These are phyloP conservation scores for Phortica variegata DNA, from an alignment of 1,140 invertebrate species.

Conservation along the genomic window DNA sequence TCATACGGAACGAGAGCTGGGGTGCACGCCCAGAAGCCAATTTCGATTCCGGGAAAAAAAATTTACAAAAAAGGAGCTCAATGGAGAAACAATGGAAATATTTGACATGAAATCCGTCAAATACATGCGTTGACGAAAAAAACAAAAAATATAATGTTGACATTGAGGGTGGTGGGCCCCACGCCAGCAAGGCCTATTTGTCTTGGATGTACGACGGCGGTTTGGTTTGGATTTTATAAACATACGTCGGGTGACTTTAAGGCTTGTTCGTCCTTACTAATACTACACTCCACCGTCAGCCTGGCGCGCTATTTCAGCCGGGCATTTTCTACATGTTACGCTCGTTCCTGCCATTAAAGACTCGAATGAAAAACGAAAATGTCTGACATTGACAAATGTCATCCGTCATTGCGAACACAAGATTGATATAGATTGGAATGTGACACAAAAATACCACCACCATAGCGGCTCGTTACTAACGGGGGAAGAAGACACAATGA, in stretches of 20 bases:
- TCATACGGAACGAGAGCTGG: constrained; percentile 7
- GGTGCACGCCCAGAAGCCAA: constrained; percentile 31
- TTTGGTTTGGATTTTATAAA: constrained; percentile 3
- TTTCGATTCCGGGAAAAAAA: constrained; percentile 46
- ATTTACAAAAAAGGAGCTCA: constrained; percentile 40
- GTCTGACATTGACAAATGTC: constrained; percentile 58
- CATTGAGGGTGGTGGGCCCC: no score
- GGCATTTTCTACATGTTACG: constrained; percentile 1
- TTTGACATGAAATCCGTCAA: constrained; percentile 52
- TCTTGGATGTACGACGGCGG: constrained; percentile 11
- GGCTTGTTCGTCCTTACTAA: constrained; percentile 7
- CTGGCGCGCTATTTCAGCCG: neutral
- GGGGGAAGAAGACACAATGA: constrained; percentile 25
- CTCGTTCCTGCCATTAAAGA: constrained; percentile 42
- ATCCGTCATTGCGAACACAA: constrained; percentile 58
- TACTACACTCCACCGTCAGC: constrained; percentile 7
- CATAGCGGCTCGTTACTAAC: constrained; percentile 16
- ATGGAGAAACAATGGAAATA: constrained; percentile 44
- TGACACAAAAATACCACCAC: constrained; percentile 55
- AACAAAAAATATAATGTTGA: no score
- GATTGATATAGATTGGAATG: constrained; percentile 58
- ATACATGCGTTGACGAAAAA: constrained; percentile 43
- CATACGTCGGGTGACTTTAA: constrained; percentile 40
- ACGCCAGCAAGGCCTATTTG: no score
- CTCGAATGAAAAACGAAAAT: constrained; percentile 57